Percentiles rank a stretch among this genome's conserved stretches.
phyloP scores from a whole-genome alignment of 2,888 invertebrate species.

The Erebia ligea region DNA sequence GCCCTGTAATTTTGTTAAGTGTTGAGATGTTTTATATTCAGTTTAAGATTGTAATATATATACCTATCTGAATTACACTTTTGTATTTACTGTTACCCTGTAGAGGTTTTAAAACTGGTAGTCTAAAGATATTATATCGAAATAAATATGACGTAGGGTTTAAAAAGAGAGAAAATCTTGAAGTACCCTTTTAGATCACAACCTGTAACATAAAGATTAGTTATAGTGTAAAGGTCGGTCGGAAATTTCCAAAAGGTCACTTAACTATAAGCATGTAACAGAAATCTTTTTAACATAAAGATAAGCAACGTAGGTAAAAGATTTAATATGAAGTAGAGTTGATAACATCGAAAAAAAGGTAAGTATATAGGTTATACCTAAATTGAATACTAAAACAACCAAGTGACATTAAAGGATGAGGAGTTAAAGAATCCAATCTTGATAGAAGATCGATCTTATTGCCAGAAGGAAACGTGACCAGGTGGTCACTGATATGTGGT shows the following conservation, averaged over 20 bases:
- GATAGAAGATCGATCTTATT: no score
- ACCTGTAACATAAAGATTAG: slow-evolving; percentile 11
- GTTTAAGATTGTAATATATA: not conserved
- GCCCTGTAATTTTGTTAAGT: no score
- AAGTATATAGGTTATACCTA: not conserved
- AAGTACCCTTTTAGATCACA: slow-evolving; percentile 1
- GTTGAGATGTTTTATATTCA: not conserved
- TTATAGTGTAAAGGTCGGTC: slow-evolving; percentile 6
- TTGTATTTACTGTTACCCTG: not conserved
- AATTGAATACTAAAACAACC: not conserved
- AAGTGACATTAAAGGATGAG: no score
- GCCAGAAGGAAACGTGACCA: no score
- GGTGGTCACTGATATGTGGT: no score
- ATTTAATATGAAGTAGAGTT: not conserved
- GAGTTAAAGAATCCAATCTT: no score
- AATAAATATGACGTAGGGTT: not conserved
- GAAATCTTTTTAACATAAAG: not conserved
- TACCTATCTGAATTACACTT: no score
- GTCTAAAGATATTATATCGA: not conserved
- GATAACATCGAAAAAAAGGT: not conserved
- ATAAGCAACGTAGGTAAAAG: not conserved
- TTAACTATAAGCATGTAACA: not conserved
- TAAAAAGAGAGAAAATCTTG: not conserved
- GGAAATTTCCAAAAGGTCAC: not conserved
- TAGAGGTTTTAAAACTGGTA: not conserved